phyloP scores from a whole-genome alignment of 2,888 invertebrate genomes.

The Cephus sareptanus region DNA sequence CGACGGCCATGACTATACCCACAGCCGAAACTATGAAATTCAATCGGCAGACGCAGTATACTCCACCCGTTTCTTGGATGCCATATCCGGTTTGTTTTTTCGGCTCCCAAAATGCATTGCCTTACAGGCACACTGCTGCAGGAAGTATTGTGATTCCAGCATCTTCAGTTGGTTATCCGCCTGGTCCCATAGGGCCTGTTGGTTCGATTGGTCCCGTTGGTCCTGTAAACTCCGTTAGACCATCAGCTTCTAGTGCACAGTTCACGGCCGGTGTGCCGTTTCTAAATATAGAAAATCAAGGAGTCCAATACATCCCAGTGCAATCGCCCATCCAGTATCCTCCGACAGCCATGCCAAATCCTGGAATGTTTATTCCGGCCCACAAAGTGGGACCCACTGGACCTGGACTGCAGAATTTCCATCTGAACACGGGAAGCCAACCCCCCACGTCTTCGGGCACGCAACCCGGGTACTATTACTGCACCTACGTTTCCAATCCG shows the following conservation, averaged over 20 bases:
- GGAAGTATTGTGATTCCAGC: slow-evolving; percentile 25
- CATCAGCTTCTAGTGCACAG: not conserved
- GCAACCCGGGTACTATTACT: slow-evolving; percentile 34
- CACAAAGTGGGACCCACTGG: slow-evolving; percentile 28
- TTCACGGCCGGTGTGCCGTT: not conserved
- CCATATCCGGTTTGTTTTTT: slow-evolving; percentile 48
- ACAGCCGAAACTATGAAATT: slow-evolving; percentile 51
- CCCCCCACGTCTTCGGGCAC: slow-evolving; percentile 13
- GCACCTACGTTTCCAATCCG: slow-evolving; percentile 46
- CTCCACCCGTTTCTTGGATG: slow-evolving; percentile 41
- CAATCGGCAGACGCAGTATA: slow-evolving; percentile 50
- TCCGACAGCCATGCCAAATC: slow-evolving; percentile 2
- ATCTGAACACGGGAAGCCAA: not conserved
- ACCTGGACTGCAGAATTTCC: slow-evolving; percentile 14
- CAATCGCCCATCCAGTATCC: slow-evolving; percentile 12
- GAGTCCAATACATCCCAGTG: not conserved
- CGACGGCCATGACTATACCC: slow-evolving; percentile 24
- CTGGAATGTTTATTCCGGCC: slow-evolving; percentile 6
- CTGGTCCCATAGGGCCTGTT: not conserved
- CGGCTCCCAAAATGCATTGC: not conserved
- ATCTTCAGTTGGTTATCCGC: slow-evolving; percentile 16
- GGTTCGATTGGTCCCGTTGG: not conserved
- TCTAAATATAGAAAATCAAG: not conserved
- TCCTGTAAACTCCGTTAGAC: not conserved
- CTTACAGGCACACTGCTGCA: slow-evolving; percentile 7